Conservation (phyloP, 1,140 invertebrate genomes). For the Thalassaphorura encarpata region DNA sequence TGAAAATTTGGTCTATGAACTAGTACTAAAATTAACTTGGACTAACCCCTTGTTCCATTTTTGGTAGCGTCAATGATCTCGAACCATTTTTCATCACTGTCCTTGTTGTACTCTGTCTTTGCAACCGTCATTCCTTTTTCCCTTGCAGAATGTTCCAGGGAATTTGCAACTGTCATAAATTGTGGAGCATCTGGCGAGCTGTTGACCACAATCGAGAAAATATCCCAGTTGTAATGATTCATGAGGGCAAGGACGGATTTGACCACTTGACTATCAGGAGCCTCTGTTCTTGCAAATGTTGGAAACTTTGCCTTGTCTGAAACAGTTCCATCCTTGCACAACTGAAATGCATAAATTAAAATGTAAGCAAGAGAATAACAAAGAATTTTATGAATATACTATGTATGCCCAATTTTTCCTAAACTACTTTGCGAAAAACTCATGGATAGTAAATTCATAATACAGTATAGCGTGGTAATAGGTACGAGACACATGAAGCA, state of each 20-base stretch:
- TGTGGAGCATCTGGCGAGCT: conserved; percentile 38
- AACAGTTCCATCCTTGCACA: conserved; percentile 83
- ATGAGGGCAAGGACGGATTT: conserved; percentile 85
- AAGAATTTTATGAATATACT: too few relatives aligned
- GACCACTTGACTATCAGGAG: conserved; percentile 84
- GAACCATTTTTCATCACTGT: conserved; percentile 54
- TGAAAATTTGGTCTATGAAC: not conserved
- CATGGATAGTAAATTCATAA: too few relatives aligned
- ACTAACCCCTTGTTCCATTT: conserved; percentile 76
- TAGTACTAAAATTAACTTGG: not conserved
- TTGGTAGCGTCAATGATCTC: conserved; percentile 78
- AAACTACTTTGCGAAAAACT: too few relatives aligned
- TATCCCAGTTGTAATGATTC: conserved; percentile 82
- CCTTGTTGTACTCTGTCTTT: conserved; percentile 60
- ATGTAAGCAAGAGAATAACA: too few relatives aligned
- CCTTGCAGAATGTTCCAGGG: conserved; percentile 58
- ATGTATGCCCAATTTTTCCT: too few relatives aligned
- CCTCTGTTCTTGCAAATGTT: conserved; percentile 89
- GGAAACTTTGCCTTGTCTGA: conserved; percentile 59
- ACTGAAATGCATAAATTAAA: too few relatives aligned
- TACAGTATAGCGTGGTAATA: too few relatives aligned
- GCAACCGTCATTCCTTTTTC: conserved; percentile 67
- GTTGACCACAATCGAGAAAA: conserved; percentile 87
- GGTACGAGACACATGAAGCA: too few relatives aligned
- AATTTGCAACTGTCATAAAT: conserved; percentile 65